These are phyloP conservation scores for Leucoraja erinaceus DNA, from an alignment of 2,113 vertebrate species.

Conservation along the genomic window DNA sequence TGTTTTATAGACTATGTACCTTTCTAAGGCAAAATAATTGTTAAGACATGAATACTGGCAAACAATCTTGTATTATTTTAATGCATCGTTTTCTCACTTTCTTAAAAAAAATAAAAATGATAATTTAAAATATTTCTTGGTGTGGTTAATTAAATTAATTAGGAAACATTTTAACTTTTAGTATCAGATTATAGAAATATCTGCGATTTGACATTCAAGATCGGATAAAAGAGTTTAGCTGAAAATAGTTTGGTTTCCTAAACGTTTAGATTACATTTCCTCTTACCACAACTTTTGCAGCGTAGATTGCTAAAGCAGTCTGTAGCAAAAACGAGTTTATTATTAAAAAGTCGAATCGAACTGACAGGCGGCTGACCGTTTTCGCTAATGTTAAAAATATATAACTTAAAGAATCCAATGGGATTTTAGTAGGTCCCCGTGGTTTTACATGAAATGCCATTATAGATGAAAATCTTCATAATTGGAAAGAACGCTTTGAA, in stretches of 20 bases:
- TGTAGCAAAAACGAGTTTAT: background rate
- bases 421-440: background rate
- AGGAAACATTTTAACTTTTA: background rate
- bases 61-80: slow-evolving; percentile 83
- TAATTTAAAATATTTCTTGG: slow-evolving; percentile 56
- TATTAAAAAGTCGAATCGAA: background rate
- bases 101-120: slow-evolving; percentile 64
- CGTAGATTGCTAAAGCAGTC: background rate
- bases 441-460: background rate
- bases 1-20: slow-evolving; percentile 66
- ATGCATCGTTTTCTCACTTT: slow-evolving; percentile 88
- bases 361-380: background rate
- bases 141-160: slow-evolving; percentile 31
- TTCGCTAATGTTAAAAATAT: background rate
- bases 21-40: slow-evolving; percentile 79
- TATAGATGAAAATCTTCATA: background rate
- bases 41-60: slow-evolving; percentile 68
- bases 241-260: background rate
- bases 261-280: background rate
- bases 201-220: background rate
- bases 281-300: background rate
- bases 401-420: background rate
- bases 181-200: background rate
- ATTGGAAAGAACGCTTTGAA: background rate
- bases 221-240: background rate